Conservation (phyloP, 2,113 vertebrate species). For the Megalops atlanticus region DNA sequence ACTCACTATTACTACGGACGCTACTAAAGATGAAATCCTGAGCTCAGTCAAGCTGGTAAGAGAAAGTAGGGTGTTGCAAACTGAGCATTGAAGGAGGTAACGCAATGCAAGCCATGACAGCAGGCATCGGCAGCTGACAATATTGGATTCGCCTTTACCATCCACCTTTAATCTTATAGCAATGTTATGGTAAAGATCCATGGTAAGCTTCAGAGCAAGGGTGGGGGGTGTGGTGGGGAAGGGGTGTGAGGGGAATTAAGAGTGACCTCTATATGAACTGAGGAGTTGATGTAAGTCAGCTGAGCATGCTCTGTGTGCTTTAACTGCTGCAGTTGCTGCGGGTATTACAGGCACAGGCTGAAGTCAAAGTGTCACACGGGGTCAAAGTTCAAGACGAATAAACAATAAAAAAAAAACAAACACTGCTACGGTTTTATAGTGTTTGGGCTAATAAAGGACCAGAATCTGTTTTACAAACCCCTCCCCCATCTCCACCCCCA, state of each 20-base stretch:
- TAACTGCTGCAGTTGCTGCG: constrained; percentile 72
- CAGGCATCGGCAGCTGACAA: constrained; percentile 71
- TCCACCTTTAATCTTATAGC: constrained; percentile 55
- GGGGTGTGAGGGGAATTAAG: constrained; percentile 17
- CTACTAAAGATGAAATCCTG: constrained; percentile 10
- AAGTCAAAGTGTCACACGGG: constrained; percentile 19
- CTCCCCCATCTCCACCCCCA: constrained; percentile 32
- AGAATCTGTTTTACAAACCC: constrained; percentile 32
- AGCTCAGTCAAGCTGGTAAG: not conserved
- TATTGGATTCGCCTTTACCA: constrained; percentile 72
- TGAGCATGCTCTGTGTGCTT: constrained; percentile 74
- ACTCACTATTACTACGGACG: not conserved
- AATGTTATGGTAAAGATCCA: constrained; percentile 74
- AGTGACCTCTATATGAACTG: constrained; percentile 72
- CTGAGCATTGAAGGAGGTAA: constrained; percentile 44
- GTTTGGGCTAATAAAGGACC: constrained; percentile 41
- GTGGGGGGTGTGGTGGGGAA: constrained; percentile 43
- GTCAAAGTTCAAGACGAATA: constrained; percentile 16
- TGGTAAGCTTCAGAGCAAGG: constrained; percentile 49
- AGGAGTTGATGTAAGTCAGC: constrained; percentile 70
- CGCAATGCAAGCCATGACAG: constrained; percentile 57
- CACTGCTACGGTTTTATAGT: not conserved
- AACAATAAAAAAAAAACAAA: not conserved
- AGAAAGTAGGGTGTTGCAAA: constrained; percentile 33
- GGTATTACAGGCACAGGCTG: constrained; percentile 62